These are phyloP conservation scores for Panzeria rudis DNA, from an alignment of 2,888 invertebrate genomes.

Conservation along the genomic window DNA sequence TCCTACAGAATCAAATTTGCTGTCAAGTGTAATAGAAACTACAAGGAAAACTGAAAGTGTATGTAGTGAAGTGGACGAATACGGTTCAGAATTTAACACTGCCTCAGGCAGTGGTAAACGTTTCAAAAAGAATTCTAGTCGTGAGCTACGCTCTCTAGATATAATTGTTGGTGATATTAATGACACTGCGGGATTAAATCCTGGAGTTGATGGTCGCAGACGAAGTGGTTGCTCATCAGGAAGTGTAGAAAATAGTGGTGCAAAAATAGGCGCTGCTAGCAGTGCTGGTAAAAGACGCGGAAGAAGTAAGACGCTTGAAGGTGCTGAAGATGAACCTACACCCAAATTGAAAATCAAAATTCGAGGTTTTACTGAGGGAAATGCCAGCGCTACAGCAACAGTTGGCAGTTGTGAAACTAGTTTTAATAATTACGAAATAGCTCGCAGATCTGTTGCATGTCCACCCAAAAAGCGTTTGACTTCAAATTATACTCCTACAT, in stretches of 20 bases:
- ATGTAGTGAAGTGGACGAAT: conserved; percentile 93
- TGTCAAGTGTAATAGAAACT: conserved; percentile 85
- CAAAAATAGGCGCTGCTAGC: conserved; percentile 79
- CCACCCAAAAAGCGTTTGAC: conserved; percentile 92
- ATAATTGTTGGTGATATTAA: conserved; percentile 85
- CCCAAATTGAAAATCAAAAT: conserved; percentile 91
- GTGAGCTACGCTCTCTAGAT: conserved; percentile 88
- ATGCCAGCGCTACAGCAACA: conserved; percentile 72
- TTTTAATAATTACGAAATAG: conserved; percentile 79
- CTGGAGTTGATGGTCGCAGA: conserved; percentile 83
- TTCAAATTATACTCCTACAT: conserved; percentile 86
- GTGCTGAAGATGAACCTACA: conserved; percentile 82
- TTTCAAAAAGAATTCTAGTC: conserved; percentile 84
- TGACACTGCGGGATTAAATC: conserved; percentile 78
- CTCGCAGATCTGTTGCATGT: conserved; percentile 85
- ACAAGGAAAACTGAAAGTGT: conserved; percentile 94
- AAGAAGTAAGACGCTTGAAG: conserved; percentile 82
- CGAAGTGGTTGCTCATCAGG: conserved; percentile 85
- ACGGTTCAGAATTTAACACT: conserved; percentile 85
- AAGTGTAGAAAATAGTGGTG: conserved; percentile 77
- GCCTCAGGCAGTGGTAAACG: conserved; percentile 83
- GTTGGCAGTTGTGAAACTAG: conserved; percentile 76
- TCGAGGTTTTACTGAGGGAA: conserved; percentile 82
- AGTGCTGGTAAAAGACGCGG: conserved; percentile 82
- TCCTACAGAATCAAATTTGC: conserved; percentile 82